Base-by-base conservation (phyloP, 2,113 vertebrate genomes). In the Hemiscyllium ocellatum region DNA sequence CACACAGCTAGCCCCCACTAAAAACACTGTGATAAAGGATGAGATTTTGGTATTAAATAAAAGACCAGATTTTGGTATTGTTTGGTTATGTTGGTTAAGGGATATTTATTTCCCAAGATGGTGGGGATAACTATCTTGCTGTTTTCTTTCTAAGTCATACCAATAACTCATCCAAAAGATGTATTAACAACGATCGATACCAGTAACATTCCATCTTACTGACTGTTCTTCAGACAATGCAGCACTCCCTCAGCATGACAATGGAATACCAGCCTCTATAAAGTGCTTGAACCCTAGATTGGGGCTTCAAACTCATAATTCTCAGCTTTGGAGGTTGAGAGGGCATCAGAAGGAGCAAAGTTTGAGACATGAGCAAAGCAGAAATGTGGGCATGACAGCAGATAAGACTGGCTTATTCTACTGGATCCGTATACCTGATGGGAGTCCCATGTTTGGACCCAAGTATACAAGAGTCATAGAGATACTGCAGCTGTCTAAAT, bases 401-500 rank as follows among this genome's bases (percentile, higher is more conserved):
- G 13, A 7, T 7, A n/a, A 1, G 33, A 4, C 52, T n/a, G 56
- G 29, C 13, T 65, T 17, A 19, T 20, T 66, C 5, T n/a, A n/a
- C 0, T 66, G 10, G n/a, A 61, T 15, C n/a, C 1, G 42, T 15
- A 56, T 12, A 29, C 33, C 24, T 2, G 56, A 22, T 86, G 24
- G 61, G 56, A 17, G 29, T 56, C 61, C 42, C 20, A 80, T 96
- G 72, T 93, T 83, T 96, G 94, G 65, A 47, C n/a, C 33, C 2
- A 19, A 29, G 80, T 47, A 37, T 13, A 56, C 0, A 0, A 26
- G 22, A 19, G 24, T 22, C 42, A 13, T 96, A 47, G 42, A 47
- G 42, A 47, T 61, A 61, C 10, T 61, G 95, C 97, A 97, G 96
- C 96, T 96, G 96, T 96, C 97, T 96, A 96, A 96, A 93, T 97